Evolutionary conservation across 2,113 vertebrate genomes (phyloP), one percentile per base, ranked within the genome.

Genomic region (Mirza zaza): DNA sequence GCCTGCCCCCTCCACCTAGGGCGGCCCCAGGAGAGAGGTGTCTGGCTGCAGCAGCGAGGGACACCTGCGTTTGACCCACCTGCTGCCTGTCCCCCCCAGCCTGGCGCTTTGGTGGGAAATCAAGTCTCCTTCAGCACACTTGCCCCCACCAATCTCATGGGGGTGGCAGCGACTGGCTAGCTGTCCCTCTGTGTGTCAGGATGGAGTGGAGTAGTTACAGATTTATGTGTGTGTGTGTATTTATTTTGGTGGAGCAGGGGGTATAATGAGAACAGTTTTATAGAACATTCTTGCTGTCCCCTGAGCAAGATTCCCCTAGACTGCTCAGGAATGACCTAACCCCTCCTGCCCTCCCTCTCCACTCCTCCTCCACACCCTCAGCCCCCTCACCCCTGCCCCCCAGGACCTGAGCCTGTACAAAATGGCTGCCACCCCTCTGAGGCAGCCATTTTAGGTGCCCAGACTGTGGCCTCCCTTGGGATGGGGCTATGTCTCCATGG

Each of bases 391-490:
- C 93, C 77, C 61, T 57, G 70, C 82, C 90, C 96, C 87, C 71
- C 84, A 70, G 86, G 87, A 29, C 93, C 68, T 11, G 32, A 85
- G 91, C 8, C 70, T 55, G 87, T 83, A 95, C 96, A 97, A 98
- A 97, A 98, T 98, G 98, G 98, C 98, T 0, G 96, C 96, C 94
- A 83, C 95, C 97, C 98, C 97, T 97, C 75, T 13, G 75, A 95
- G 94, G 97, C 98, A 95, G 98, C 98, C 98, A 98, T 98, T 94
- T 98, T 98, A 97, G 96, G 98, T 95, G 97, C 97, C 97, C 96
- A 90, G 95, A 82, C 95, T 75, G 95, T 95, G 96, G 92, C 95
- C 96, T 97, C 97, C 96, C 98, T 65, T 76, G 97, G 97, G 98
- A 96, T 57, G 76, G 97, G 97, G 68, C 90, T 92, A 27, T 65